Percentiles rank a stretch among this genome's conserved stretches.
Conservation (phyloP, 2,797 vertebrate species). For the Sebastes alutus region DNA sequence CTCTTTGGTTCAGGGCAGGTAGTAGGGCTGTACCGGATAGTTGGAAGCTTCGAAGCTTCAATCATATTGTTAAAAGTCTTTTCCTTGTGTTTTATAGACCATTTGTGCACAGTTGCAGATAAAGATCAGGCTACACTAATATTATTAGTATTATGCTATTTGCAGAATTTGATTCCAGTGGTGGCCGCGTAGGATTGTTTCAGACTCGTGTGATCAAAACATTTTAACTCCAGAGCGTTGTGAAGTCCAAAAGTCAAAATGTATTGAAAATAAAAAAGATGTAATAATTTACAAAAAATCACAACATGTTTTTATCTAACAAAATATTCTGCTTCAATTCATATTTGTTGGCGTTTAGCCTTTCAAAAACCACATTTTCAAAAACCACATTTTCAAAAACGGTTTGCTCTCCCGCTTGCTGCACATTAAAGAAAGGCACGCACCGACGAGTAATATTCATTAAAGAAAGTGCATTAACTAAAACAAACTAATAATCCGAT, state of each 20-base stretch:
- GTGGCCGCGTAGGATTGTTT: too few species aligned
- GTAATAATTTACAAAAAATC: neutral
- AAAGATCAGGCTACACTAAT: neutral
- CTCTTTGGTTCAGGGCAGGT: neutral
- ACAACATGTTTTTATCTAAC: neutral
- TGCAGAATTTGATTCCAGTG: too few species aligned
- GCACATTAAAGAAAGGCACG: neutral
- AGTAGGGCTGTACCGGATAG: neutral
- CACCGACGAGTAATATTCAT: neutral
- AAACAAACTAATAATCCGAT: neutral
- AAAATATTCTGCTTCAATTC: neutral
- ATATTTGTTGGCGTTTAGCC: neutral
- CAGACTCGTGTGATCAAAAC: neutral
- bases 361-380: neutral
- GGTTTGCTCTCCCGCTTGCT: neutral
- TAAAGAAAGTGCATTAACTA: neutral
- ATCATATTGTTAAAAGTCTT: neutral
- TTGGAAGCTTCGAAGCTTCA: neutral
- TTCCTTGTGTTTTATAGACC: too few species aligned
- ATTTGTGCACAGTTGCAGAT: neutral
- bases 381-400: neutral
- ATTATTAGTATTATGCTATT: too few species aligned
- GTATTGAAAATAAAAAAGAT: neutral
- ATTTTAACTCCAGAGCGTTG: neutral
- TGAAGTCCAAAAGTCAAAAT: neutral